Base-by-base conservation (phyloP, 2,797 vertebrate genomes). In the Chromis chromis region DNA sequence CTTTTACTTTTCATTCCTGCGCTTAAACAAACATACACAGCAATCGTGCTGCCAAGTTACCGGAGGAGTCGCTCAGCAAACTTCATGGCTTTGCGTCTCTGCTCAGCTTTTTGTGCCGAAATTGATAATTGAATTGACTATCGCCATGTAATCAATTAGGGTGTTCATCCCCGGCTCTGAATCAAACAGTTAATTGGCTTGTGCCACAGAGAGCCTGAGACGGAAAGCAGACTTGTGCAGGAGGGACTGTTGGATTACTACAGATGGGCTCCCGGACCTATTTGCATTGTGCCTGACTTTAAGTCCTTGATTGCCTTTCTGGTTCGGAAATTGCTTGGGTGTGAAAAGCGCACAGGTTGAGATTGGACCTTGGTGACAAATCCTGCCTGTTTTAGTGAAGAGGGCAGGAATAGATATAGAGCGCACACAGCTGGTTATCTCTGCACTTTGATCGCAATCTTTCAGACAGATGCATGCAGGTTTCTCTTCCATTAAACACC, bases 101-200 rank as follows among this genome's bases (percentile, higher is more conserved):
- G 58, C 80, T 86, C 63, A 76, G 74, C 68, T 86, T 88, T 91
- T 86, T 85, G 74, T 81, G 72, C 71, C 86, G 67, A 89, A 90
- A 94, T 91, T 93, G 90, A 93, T 94, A 91, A 94, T 93, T 92
- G 84, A 93, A 94, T 92, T 66, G 78, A 86, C 84, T 88, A 87
- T 92, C 76, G 78, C 86, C 87, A 78, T 91, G 90, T 92, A 93
- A 95, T 94, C 92, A 94, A 93, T 95, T 94, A 93, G 82, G 64
- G 73, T 75, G 82, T 83, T 92, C 87, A 88, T 90, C 86, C 76
- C 64, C 28, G 54, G 78, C 91, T 90, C 83, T 67, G 86, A 91
- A 86, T 91, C 81, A 84, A 86, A 85, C 81, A 73, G 84, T 91
- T 94, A 94, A 94, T 94, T 94, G 93, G 90, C 88, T 93, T 93